Base-by-base conservation (phyloP, 2,113 vertebrate species). In the Macheiramphus alcinus region DNA sequence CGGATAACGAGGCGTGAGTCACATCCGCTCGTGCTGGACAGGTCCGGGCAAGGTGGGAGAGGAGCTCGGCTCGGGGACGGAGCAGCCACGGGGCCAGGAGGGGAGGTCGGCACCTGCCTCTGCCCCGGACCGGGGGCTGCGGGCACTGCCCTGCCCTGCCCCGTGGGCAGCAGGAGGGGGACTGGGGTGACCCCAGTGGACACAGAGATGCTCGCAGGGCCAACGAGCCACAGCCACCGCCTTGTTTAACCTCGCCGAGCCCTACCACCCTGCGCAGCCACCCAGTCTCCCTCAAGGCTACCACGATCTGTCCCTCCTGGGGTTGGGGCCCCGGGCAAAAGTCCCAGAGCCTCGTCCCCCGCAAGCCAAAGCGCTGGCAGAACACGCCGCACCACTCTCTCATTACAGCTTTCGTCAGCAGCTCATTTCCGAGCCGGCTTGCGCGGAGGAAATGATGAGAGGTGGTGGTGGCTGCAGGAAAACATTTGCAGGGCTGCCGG, bases 181-280 rank as follows among this genome's bases (percentile, higher is more conserved):
- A 32, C 53, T 10, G 29, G 17, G 45, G 15, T 79, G 65, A 26
- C 61, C 40, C 22, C 1, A 0, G 48, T 3, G 4, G 26, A 27
- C 55, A n/a, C 0, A 0, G 34, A 76, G 43, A n/a, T 7, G 48
- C 45, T 43, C 67, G 16, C 0, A 0, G 40, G 29, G 40, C 25
- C 5, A 4, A 18, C 2, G 4, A 75, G n/a, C 19, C 67, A 61
- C 16, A 34, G 55, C 43, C 42, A 65, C 16, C 0, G 0, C 75
- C 65, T 62, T 6, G 15, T 27, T 68, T 27, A 76, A 68, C 32
- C 29, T 67, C 9, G 0, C 40, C 0, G 0, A 89, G 65, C 74
- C 2, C 0, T 47, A 55, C 34, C 1, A 0, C 40, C 36, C 47
- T 6, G 14, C 0, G 0, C n/a, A 29, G 70, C 50, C 18, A 25